Evolutionary conservation across 2,888 invertebrate species (phyloP), one percentile per base, ranked within the genome.

Genomic region (Prostheceraeus crozeri): DNA sequence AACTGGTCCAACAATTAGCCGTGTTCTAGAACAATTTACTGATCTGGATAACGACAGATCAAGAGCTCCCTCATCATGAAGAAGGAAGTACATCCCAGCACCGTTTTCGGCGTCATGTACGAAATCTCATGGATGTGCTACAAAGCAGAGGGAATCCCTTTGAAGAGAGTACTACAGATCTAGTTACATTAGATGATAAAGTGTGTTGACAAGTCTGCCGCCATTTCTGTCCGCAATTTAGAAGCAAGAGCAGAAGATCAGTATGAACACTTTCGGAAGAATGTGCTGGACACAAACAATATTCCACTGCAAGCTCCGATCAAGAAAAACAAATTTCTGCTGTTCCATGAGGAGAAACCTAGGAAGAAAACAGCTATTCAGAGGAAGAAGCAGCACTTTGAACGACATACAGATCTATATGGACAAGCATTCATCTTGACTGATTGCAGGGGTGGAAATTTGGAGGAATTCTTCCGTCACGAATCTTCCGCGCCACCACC

Each of bases 401-500:
- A n/a, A n/a, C n/a, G n/a, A 40, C 45, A 40, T 40, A 40, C 45
- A n/a, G 45, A 40, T 14, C 45, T 40, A 14, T 40, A 40, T 40
- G 45, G 45, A 40, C 45, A 40, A 40, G 45, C 45, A 40, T 40
- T 40, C 19, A 40, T 40, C 19, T 14, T 36, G 28, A 33, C 40
- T 14, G 54, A 54, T 40, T 14, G 54, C 54, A n/a, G 54, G 11
- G 54, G 54, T 35, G 54, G 54, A 40, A 54, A 51, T 51, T 36
- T 54, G 16, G 54, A 35, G 30, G 56, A 53, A 52, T 53, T 56
- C 52, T 61, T 61, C 36, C 30, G 31, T 28, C 59, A 61, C 36
- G 61, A 61, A 61, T 61, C 58, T 33, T 59, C 60, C 28, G 27
- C 57, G 45, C 57, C 19, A 6, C 35, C 59, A 59, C 53, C 56